Conservation (phyloP, 2,888 invertebrate genomes). For the Eristalis intricaria region DNA sequence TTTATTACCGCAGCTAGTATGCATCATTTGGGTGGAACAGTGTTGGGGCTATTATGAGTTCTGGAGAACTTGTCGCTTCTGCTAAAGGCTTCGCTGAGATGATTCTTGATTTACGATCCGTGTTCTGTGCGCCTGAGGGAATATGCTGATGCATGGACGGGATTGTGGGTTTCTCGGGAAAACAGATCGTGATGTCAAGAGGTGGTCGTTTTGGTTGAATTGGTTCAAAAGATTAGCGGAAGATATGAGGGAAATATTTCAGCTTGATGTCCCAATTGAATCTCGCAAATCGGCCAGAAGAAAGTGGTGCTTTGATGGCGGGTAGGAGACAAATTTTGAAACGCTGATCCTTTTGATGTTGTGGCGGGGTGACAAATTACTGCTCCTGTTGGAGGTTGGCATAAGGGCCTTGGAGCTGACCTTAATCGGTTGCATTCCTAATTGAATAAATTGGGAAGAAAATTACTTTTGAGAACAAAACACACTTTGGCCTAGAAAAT, state of each 20-base stretch:
- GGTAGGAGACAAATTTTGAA: too few relatives aligned
- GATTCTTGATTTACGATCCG: neutral
- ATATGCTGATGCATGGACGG: neutral
- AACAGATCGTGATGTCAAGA: neutral
- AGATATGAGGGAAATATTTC: neutral
- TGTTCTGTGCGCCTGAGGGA: neutral
- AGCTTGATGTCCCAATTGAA: neutral
- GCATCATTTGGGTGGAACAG: constrained; percentile 30
- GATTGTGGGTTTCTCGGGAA: neutral
- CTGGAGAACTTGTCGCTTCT: neutral
- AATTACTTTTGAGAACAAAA: too few relatives aligned
- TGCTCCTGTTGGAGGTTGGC: too few relatives aligned
- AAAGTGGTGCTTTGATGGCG: too few relatives aligned
- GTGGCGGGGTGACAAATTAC: too few relatives aligned
- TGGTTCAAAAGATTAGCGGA: neutral
- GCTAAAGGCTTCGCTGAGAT: neutral
- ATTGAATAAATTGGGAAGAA: too few relatives aligned
- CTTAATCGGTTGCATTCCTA: too few relatives aligned
- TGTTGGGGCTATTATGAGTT: constrained; percentile 18
- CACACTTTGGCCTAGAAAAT: too few relatives aligned
- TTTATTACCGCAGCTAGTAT: constrained; percentile 34
- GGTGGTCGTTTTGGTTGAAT: neutral
- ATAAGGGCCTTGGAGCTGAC: too few relatives aligned
- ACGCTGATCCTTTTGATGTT: too few relatives aligned
- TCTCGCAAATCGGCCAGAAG: too few relatives aligned